These are phyloP conservation scores for Oryzias curvinotus DNA, from an alignment of 2,113 vertebrate genomes.

Conservation along the genomic window DNA sequence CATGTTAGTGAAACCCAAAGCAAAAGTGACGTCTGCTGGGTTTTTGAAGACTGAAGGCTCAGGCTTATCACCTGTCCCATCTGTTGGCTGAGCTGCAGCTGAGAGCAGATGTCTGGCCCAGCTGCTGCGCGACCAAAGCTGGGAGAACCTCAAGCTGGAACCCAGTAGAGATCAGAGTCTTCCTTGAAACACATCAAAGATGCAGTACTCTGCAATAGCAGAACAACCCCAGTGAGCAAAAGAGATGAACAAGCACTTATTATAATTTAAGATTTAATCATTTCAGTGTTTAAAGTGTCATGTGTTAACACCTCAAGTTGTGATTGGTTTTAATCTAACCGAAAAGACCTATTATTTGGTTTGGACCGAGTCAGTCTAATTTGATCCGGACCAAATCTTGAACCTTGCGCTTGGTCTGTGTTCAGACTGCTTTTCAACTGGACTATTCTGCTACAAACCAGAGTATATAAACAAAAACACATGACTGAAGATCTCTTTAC, in stretches of 20 bases:
- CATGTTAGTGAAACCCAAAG: conserved; percentile 47
- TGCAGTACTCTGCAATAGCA: conserved; percentile 14
- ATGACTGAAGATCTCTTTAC: too few relatives aligned
- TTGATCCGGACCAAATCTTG: too few relatives aligned
- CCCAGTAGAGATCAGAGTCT: conserved; percentile 47
- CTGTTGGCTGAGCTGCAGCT: conserved; percentile 63
- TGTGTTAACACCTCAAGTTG: conserved; percentile 35
- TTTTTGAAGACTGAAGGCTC: conserved; percentile 51
- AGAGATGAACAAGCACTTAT: conserved; percentile 25
- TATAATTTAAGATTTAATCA: conserved; percentile 18
- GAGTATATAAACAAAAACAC: too few relatives aligned
- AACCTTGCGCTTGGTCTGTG: too few relatives aligned
- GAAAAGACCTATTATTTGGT: too few relatives aligned
- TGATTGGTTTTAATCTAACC: conserved; percentile 19
- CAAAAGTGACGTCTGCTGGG: conserved; percentile 46
- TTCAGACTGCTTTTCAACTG: too few relatives aligned
- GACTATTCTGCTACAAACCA: too few relatives aligned
- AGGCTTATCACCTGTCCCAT: conserved; percentile 71
- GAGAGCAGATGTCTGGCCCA: conserved; percentile 68
- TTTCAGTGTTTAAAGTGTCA: conserved; percentile 22
- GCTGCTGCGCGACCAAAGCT: conserved; percentile 51
- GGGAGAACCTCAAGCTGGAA: conserved; percentile 33
- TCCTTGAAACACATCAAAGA: conserved; percentile 51
- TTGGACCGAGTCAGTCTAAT: too few relatives aligned
- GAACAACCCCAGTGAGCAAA: conserved; percentile 29